phyloP scores from a whole-genome alignment of 92 coral and sea anemone species.

The Desmophyllum pertusum region DNA sequence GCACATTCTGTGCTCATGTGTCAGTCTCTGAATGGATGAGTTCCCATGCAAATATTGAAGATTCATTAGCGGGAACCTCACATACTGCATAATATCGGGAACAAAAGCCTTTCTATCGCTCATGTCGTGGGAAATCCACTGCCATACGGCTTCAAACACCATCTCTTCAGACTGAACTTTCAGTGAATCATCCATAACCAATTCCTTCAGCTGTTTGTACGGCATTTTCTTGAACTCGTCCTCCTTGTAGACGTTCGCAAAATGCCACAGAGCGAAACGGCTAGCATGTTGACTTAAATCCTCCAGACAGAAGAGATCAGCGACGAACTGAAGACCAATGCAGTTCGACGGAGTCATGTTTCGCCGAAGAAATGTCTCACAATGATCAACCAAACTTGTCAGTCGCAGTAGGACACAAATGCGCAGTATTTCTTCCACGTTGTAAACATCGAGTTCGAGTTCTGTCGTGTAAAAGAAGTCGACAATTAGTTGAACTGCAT shows the following conservation, averaged over 20 bases:
- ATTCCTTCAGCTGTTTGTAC: constrained; percentile 71
- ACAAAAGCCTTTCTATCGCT: constrained; percentile 68
- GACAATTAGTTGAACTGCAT: constrained; percentile 76
- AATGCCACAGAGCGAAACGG: constrained; percentile 93
- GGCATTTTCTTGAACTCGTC: constrained; percentile 91
- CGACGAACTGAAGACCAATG: constrained; percentile 88
- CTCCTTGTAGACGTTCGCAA: constrained; percentile 89
- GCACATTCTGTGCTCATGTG: constrained; percentile 80
- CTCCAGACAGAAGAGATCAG: constrained; percentile 81
- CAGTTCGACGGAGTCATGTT: constrained; percentile 96
- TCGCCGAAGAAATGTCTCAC: constrained; percentile 97
- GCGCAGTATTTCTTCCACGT: constrained; percentile 89
- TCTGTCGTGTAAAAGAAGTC: constrained; percentile 95
- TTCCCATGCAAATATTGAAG: constrained; percentile 78
- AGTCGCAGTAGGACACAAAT: constrained; percentile 86
- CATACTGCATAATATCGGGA: constrained; percentile 91
- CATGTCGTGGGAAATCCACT: constrained; percentile 92
- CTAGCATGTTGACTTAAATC: constrained; percentile 88
- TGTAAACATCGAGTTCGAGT: constrained; percentile 78
- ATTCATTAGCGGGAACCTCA: constrained; percentile 94
- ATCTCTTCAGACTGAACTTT: constrained; percentile 95
- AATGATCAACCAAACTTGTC: constrained; percentile 85
- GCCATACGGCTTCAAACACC: constrained; percentile 94
- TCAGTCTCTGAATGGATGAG: constrained; percentile 65
- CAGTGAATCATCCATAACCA: constrained; percentile 85